A percentile compares a stretch with the other conserved stretches of the same genome.
phyloP scores from a whole-genome alignment of 2,888 invertebrate species.

The Linnaemya vulpina region DNA sequence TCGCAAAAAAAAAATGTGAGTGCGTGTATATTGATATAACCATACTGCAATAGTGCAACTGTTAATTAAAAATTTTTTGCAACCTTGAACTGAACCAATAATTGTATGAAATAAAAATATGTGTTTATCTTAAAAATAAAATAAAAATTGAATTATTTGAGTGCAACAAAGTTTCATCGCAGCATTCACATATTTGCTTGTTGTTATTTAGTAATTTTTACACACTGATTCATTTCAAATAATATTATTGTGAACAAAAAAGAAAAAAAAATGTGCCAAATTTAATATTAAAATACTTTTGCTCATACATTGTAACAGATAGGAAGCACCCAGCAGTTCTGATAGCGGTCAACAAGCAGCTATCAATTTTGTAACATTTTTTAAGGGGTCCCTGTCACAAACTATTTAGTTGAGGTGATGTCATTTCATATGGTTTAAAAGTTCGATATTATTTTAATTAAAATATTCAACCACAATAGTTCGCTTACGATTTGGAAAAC shows the following conservation, averaged over 20 bases:
- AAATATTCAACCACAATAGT: no score
- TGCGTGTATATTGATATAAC: background rate
- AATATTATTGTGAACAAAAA: background rate
- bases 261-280: background rate
- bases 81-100: conserved; percentile 40
- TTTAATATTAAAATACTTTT: conserved; percentile 4
- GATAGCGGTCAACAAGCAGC: background rate
- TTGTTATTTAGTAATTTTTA: conserved; percentile 4
- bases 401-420: no score
- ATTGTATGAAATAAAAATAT: conserved; percentile 30
- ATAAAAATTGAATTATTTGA: conserved; percentile 38
- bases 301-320: background rate
- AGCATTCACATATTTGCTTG: background rate
- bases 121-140: background rate
- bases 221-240: conserved; percentile 26
- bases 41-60: no score
- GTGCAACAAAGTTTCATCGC: conserved; percentile 32
- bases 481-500: no score
- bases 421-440: no score
- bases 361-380: no score
- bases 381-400: no score
- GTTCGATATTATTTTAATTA: no score
- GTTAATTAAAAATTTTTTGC: background rate
- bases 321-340: background rate
- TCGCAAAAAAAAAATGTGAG: no score